phyloP scores from a whole-genome alignment of 2,797 vertebrate species.

The Oceanodroma leucorhoa region DNA sequence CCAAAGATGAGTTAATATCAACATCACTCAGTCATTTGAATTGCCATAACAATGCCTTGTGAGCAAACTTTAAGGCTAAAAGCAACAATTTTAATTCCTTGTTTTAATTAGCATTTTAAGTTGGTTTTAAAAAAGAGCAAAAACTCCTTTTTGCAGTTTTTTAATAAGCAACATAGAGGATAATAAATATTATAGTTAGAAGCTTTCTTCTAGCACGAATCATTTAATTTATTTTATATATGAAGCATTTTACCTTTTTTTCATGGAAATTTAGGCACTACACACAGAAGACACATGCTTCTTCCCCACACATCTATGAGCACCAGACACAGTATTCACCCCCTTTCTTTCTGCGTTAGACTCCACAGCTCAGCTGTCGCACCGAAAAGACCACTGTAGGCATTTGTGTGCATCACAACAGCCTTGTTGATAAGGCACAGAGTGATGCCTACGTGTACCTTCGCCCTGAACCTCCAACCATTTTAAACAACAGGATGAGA shows the following conservation, averaged over 20 bases:
- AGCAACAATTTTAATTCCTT: background rate
- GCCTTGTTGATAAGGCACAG: background rate
- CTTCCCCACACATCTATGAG: background rate
- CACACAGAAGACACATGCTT: rapidly evolving
- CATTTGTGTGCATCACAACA: background rate
- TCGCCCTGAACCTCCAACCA: background rate
- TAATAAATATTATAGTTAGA: background rate
- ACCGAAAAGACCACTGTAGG: background rate
- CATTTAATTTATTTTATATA: background rate
- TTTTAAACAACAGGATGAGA: background rate
- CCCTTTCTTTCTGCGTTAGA: background rate
- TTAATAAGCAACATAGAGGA: background rate
- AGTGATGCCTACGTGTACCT: background rate
- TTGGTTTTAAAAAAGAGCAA: background rate
- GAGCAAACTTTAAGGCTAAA: background rate
- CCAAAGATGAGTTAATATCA: background rate
- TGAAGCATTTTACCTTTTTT: background rate
- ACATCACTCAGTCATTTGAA: background rate
- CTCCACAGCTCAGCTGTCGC: background rate
- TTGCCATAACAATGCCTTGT: background rate
- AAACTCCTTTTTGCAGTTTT: background rate
- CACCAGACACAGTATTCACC: background rate
- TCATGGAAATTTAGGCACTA: background rate
- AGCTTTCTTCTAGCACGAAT: background rate
- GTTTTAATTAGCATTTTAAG: background rate